Percentiles rank a stretch among this genome's conserved stretches.
Evolutionary conservation across 2,113 vertebrate species (phyloP).

Genomic region (Colaptes auratus): DNA sequence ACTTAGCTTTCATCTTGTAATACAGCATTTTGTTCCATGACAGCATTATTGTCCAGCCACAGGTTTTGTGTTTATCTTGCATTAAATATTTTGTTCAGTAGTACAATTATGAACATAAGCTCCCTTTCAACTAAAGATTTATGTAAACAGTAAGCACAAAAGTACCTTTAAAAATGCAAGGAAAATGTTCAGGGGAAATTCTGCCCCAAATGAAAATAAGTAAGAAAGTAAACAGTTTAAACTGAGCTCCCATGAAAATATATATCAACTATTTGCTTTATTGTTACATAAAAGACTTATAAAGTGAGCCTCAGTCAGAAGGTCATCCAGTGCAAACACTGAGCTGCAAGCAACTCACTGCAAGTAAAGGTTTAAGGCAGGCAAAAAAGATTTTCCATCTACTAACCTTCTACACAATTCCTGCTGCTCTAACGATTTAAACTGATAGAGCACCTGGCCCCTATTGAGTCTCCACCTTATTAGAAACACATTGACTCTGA

Average conservation of each 20-base stretch:
- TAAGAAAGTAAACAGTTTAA: neutral
- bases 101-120: neutral
- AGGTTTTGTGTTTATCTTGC: neutral
- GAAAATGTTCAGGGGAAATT: neutral
- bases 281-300: neutral
- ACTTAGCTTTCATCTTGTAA: neutral
- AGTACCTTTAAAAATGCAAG: neutral
- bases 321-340: neutral
- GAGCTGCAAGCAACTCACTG: neutral
- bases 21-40: neutral
- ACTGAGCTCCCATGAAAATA: neutral
- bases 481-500: constrained; percentile 46
- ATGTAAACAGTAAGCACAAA: neutral
- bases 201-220: neutral
- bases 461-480: neutral
- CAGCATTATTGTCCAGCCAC: neutral
- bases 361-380: neutral
- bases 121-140: neutral
- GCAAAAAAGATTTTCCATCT: constrained; percentile 30
- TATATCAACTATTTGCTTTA: neutral
- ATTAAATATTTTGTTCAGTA: neutral
- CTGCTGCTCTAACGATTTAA: neutral
- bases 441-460: constrained; percentile 37
- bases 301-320: neutral
- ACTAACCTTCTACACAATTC: neutral